Evolutionary conservation across 2,797 vertebrate genomes (phyloP), one percentile per base, ranked within the genome.

Genomic region (Gallinago nigripennis): DNA sequence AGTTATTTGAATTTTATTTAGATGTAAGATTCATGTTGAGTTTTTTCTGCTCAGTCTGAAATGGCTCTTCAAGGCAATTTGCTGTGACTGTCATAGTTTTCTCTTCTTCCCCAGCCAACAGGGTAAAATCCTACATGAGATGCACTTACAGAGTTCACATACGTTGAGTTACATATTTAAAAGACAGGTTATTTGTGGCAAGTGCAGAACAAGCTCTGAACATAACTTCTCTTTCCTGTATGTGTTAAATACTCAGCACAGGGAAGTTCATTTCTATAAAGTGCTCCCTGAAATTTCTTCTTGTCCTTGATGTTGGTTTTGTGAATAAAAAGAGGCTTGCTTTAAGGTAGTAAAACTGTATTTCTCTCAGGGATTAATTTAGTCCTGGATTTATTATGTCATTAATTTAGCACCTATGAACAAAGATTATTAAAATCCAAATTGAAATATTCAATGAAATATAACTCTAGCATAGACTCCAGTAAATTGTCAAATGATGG

Each of bases 1-100:
- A 41, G 61, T 75, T 85, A 82, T 39, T 89, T 93, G 28, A 25
- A 82, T 94, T 82, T 73, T 86, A 39, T 90, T 96, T 94, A 77
- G 14, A 73, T 73, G 11, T 71, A 85, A 92, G 61, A 45, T 82
- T 70, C 48, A 39, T 43, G 8, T 77, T 53, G 14, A 82, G 31
- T 77, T 90, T 60, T 86, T 92, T 82, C 75, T 68, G 24, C 84
- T 91, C n/a, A 61, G 33, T 54, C 35, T 87, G 84, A 90, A 95
- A 82, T n/a, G 48, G 8, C 20, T 81, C 37, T 64, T 83, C 75
- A 77, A 86, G 83, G 70, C 50, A 61, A 79, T 86, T 88, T 92
- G 46, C 73, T 77, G 51, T 92, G 56, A 31, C 70, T 90, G 35
- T 90, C 64, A 39, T 9, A 71, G 43, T 70, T 89, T 88, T 66